Evolutionary conservation across 2,113 vertebrate species (phyloP).

Genomic region (Pseudorhombus dupliciocellatus): DNA sequence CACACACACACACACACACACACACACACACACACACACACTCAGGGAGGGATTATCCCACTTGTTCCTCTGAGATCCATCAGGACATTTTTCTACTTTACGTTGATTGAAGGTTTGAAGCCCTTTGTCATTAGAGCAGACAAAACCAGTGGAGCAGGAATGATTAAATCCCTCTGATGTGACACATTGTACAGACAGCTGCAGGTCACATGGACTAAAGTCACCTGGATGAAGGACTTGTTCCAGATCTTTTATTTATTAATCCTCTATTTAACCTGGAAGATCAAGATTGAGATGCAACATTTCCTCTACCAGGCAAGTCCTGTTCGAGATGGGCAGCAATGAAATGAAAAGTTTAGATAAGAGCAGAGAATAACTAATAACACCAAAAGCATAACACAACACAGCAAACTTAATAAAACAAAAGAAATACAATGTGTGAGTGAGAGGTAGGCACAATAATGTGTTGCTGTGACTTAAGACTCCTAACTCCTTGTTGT

Average conservation of each 20-base stretch:
- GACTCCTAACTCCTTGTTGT: background rate
- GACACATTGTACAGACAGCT: background rate
- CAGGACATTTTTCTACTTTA: constrained; percentile 14
- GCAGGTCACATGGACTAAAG: too few relatives aligned
- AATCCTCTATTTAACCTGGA: too few relatives aligned
- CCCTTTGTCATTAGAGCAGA: background rate
- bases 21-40: background rate
- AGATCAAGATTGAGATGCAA: too few relatives aligned
- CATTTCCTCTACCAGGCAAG: too few relatives aligned
- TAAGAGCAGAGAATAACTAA: background rate
- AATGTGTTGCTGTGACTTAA: too few relatives aligned
- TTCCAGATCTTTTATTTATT: too few relatives aligned
- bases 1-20: background rate
- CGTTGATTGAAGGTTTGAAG: constrained; percentile 27
- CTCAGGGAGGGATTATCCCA: constrained; percentile 3
- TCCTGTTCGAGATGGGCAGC: too few relatives aligned
- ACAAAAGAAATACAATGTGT: background rate
- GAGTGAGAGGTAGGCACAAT: background rate
- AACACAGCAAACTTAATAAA: too few relatives aligned
- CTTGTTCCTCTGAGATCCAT: background rate
- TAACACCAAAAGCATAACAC: too few relatives aligned
- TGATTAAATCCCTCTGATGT: constrained; percentile 30
- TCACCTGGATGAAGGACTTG: too few relatives aligned
- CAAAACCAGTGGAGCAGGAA: constrained; percentile 24
- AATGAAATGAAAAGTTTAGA: too few relatives aligned